Evolutionary conservation across 2,113 vertebrate species (phyloP).

Genomic region (Marmota monax): DNA sequence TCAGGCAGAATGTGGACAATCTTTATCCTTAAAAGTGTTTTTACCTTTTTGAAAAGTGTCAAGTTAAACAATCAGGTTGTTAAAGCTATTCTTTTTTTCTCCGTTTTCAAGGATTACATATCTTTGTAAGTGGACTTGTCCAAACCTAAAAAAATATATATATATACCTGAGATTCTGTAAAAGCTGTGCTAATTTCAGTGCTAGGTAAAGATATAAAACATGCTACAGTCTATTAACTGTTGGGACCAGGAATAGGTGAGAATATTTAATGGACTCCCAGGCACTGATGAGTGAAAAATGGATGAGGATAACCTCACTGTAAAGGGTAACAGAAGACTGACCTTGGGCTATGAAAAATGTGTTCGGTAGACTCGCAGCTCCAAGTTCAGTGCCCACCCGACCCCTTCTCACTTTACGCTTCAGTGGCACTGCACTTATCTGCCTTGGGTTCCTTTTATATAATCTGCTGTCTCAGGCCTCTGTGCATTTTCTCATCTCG

Average conservation of each 20-base stretch:
- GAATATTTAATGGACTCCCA: background rate
- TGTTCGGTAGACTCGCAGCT: background rate
- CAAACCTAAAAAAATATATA: background rate
- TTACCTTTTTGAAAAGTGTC: constrained; percentile 33
- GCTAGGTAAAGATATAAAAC: constrained; percentile 7
- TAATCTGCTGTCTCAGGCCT: background rate
- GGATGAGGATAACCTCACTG: constrained; percentile 6
- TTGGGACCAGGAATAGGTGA: background rate
- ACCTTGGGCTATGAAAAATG: constrained; percentile 44
- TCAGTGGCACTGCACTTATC: background rate
- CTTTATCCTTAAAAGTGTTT: constrained; percentile 9
- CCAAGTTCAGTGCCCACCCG: background rate
- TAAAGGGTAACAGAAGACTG: constrained; percentile 45
- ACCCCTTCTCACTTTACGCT: background rate
- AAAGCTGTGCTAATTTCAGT: constrained; percentile 19
- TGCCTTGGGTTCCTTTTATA: background rate
- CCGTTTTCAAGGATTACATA: background rate
- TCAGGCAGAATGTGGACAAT: background rate
- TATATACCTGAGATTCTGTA: background rate
- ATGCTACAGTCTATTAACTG: constrained; percentile 26
- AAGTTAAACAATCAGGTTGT: background rate
- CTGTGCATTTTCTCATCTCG: background rate
- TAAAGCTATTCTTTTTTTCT: background rate
- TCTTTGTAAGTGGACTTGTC: background rate
- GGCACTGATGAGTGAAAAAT: constrained; percentile 6